phyloP scores from a whole-genome alignment of 2,888 invertebrate genomes.

The Tolmerus cingulatus region DNA sequence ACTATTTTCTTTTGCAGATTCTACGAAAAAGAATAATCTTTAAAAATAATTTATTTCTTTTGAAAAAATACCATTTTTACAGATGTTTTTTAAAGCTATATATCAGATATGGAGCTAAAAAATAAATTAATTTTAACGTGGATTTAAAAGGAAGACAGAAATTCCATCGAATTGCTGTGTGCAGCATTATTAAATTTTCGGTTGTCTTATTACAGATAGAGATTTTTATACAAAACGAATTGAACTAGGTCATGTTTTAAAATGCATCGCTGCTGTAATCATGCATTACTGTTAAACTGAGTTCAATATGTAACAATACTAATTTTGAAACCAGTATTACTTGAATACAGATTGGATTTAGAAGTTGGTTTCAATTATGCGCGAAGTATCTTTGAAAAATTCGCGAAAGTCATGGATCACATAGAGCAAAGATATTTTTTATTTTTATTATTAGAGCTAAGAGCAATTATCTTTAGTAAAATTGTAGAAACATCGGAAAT shows the following conservation, averaged over 20 bases:
- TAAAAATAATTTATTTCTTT: too few relatives aligned
- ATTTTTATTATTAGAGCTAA: background rate
- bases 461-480: background rate
- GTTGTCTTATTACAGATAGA: background rate
- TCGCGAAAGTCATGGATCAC: background rate
- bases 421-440: background rate
- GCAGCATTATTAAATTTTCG: background rate
- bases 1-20: too few relatives aligned
- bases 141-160: background rate
- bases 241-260: background rate
- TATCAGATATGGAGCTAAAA: too few relatives aligned
- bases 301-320: too few relatives aligned
- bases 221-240: background rate
- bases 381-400: background rate
- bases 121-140: too few relatives aligned
- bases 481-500: background rate
- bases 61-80: too few relatives aligned
- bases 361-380: background rate
- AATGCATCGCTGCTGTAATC: too few relatives aligned
- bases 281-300: too few relatives aligned
- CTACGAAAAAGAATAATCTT: too few relatives aligned
- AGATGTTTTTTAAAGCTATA: too few relatives aligned
- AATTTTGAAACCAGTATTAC: too few relatives aligned
- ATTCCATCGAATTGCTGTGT: background rate
- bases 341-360: too few relatives aligned